Conservation (phyloP, 2,888 invertebrate genomes). For the Drosophila lacicola region DNA sequence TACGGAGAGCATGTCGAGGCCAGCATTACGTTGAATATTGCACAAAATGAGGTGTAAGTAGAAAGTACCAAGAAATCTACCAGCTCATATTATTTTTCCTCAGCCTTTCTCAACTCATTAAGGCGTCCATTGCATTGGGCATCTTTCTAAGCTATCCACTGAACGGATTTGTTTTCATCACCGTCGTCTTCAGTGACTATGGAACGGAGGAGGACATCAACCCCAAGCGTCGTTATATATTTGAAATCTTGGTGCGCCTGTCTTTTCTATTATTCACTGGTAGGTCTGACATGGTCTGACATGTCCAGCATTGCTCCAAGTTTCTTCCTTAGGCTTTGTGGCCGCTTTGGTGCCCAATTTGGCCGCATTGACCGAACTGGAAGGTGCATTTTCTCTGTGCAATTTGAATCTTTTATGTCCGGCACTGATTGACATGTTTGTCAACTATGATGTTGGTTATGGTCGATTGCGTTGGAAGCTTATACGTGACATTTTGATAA, state of each 20-base stretch:
- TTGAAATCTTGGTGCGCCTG: constrained; percentile 47
- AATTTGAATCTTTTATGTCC: constrained; percentile 64
- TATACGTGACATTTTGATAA: constrained; percentile 53
- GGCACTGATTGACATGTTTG: constrained; percentile 61
- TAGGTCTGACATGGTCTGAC: constrained; percentile 4
- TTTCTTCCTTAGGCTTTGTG: constrained; percentile 44
- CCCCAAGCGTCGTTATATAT: neutral
- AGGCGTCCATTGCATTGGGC: constrained; percentile 91
- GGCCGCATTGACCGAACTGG: constrained; percentile 63
- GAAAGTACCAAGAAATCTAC: too few species aligned
- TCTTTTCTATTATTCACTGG: constrained; percentile 53
- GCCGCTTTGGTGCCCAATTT: constrained; percentile 61
- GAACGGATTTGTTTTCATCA: constrained; percentile 98
- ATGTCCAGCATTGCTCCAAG: neutral
- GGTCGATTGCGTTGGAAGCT: constrained; percentile 59
- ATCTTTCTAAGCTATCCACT: constrained; percentile 97
- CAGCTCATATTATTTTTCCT: too few species aligned
- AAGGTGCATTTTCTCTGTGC: constrained; percentile 63
- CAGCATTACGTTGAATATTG: constrained; percentile 95
- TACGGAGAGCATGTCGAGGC: constrained; percentile 90
- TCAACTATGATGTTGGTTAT: constrained; percentile 56
- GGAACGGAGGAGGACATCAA: neutral
- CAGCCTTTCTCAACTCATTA: constrained; percentile 91
- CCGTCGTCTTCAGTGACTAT: constrained; percentile 91
- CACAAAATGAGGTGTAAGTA: constrained; percentile 88